These are phyloP conservation scores for Poeciliopsis turneri DNA, from an alignment of 2,797 vertebrate species.

Conservation along the genomic window DNA sequence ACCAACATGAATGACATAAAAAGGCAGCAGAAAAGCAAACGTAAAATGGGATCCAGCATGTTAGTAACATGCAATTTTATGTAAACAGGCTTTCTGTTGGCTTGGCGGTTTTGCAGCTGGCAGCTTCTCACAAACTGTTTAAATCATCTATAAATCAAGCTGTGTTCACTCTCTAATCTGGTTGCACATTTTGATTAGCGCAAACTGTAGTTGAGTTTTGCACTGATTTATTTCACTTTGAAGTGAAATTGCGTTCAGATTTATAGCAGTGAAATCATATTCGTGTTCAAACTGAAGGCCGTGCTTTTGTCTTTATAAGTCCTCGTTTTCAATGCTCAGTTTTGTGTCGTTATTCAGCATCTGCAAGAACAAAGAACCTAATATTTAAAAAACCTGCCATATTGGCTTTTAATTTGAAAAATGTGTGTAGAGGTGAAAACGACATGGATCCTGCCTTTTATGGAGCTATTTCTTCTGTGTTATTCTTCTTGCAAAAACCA, in stretches of 20 bases:
- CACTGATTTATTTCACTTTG: not conserved
- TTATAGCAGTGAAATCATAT: not conserved
- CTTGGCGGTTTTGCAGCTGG: not conserved
- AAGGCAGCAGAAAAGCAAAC: not conserved
- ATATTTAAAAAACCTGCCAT: constrained; percentile 29
- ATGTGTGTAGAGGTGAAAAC: constrained; percentile 64
- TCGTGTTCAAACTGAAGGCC: not conserved
- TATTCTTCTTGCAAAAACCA: constrained; percentile 69
- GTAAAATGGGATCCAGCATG: not conserved
- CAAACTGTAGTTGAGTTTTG: not conserved
- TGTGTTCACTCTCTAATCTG: not conserved
- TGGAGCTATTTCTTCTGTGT: constrained; percentile 69
- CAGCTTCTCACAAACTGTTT: not conserved
- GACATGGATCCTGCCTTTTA: constrained; percentile 71
- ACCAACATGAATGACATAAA: not conserved
- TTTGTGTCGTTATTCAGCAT: constrained; percentile 14
- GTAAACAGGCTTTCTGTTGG: not conserved
- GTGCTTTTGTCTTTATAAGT: not conserved
- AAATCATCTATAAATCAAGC: constrained; percentile 4
- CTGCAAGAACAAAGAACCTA: constrained; percentile 33
- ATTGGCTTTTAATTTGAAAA: constrained; percentile 65
- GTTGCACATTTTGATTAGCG: not conserved
- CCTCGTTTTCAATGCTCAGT: constrained; percentile 6
- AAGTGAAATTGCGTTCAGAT: not conserved
- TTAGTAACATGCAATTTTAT: constrained; percentile 4